Conservation (phyloP, 2,797 vertebrate genomes). For the Pseudomugil tenellus region DNA sequence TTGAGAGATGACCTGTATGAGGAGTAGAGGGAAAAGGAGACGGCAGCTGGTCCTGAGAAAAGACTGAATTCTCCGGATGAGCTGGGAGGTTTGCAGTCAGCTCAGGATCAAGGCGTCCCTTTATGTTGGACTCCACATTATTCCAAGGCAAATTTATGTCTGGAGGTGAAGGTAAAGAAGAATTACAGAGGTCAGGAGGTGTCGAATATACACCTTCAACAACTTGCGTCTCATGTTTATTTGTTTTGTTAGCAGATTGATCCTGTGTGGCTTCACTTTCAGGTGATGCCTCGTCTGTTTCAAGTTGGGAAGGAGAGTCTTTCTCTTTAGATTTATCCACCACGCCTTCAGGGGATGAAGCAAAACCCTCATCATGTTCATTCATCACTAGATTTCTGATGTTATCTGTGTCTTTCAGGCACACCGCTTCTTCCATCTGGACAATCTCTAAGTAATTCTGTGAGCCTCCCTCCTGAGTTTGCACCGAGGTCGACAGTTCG, state of each 20-base stretch:
- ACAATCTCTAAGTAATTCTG: slow-evolving; percentile 5
- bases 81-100: slow-evolving; percentile 1
- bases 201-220: slow-evolving; percentile 8
- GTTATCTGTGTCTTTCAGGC: slow-evolving; percentile 28
- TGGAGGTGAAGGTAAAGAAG: background rate
- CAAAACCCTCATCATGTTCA: slow-evolving; percentile 24
- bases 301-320: background rate
- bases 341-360: slow-evolving; percentile 14
- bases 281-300: slow-evolving; percentile 20
- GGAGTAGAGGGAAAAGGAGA: slow-evolving; percentile 18
- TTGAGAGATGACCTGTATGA: slow-evolving; percentile 4
- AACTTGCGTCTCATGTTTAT: slow-evolving; percentile 1
- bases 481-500: slow-evolving; percentile 1
- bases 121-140: slow-evolving; percentile 24
- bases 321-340: slow-evolving; percentile 16
- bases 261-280: slow-evolving; percentile 28
- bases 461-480: slow-evolving; percentile 21
- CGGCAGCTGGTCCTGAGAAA: slow-evolving; percentile 16
- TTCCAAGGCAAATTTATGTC: background rate
- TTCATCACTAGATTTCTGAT: slow-evolving; percentile 15
- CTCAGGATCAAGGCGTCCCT: slow-evolving; percentile 20
- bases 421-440: slow-evolving; percentile 17
- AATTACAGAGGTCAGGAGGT: background rate
- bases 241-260: slow-evolving; percentile 7
- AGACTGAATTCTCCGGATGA: slow-evolving; percentile 16